Conservation (phyloP, 1,140 invertebrate species). For the Cyclargus thomasi region DNA sequence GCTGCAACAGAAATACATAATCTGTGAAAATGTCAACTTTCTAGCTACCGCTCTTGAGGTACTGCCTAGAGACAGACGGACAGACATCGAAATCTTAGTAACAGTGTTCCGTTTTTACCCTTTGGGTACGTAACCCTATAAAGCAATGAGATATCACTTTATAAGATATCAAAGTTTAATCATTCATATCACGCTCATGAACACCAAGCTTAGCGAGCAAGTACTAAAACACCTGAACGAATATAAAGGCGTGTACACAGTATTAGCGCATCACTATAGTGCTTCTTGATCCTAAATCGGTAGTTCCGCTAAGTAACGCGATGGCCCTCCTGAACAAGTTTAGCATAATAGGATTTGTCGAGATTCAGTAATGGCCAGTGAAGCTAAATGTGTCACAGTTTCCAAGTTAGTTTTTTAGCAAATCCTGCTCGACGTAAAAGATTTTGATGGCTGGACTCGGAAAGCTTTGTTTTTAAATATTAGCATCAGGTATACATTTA, state of each 20-base stretch:
- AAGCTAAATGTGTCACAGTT: slow-evolving; percentile 12
- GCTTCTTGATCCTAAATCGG: slow-evolving; percentile 27
- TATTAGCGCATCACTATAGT: slow-evolving; percentile 31
- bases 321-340: slow-evolving; percentile 29
- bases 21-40: too few relatives aligned
- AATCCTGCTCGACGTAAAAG: not conserved
- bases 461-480: too few relatives aligned
- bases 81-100: too few relatives aligned
- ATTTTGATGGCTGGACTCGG: not conserved
- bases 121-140: too few relatives aligned
- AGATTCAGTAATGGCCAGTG: slow-evolving; percentile 24
- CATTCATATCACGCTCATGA: not conserved
- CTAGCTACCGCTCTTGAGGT: too few relatives aligned
- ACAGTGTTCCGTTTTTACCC: too few relatives aligned
- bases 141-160: not conserved
- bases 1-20: too few relatives aligned
- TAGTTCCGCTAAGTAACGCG: slow-evolving; percentile 22
- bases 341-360: slow-evolving; percentile 33
- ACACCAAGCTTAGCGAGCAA: not conserved
- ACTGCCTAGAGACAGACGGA: too few relatives aligned
- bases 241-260: not conserved
- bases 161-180: too few relatives aligned
- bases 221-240: not conserved
- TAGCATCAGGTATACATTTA: too few relatives aligned
- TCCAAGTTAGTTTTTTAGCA: not conserved